These are phyloP conservation scores for Pseudobourletiella spinata DNA, from an alignment of 1,140 invertebrate species.

Conservation along the genomic window DNA sequence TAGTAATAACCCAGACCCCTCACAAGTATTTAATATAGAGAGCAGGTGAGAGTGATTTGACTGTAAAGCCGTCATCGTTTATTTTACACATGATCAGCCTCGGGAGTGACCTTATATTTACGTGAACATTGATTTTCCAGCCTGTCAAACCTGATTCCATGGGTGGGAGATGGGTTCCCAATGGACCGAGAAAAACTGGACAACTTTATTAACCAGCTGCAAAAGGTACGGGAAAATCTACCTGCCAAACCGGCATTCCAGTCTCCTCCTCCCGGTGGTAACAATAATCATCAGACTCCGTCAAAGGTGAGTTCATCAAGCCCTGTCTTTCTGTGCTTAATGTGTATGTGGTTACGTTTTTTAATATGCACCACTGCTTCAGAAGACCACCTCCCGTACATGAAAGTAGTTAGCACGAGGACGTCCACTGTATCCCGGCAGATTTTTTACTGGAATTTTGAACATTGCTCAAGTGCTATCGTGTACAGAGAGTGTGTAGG, in stretches of 20 bases:
- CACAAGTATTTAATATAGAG: slow-evolving; percentile 16
- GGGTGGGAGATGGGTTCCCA: slow-evolving; percentile 21
- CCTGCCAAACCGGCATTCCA: slow-evolving; percentile 13
- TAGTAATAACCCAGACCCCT: not conserved
- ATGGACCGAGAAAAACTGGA: slow-evolving; percentile 31
- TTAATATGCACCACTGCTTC: too few species aligned
- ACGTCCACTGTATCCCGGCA: too few species aligned
- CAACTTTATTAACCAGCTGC: slow-evolving; percentile 33
- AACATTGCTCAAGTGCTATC: too few species aligned
- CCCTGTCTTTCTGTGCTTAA: too few species aligned
- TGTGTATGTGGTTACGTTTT: too few species aligned
- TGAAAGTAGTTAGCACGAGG: too few species aligned
- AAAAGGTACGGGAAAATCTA: slow-evolving; percentile 33
- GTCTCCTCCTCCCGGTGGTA: not conserved
- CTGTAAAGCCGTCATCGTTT: too few species aligned
- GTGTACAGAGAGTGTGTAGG: too few species aligned
- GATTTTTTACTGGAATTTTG: too few species aligned
- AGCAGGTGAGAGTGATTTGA: too few species aligned
- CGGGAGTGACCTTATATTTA: not conserved
- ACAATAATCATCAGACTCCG: slow-evolving; percentile 4
- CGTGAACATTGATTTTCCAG: slow-evolving; percentile 1
- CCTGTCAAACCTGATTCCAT: slow-evolving; percentile 12
- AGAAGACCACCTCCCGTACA: too few species aligned
- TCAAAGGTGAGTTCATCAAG: slow-evolving; percentile 12
- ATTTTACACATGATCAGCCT: not conserved